Base-by-base conservation (phyloP, 2,113 vertebrate genomes). In the Hyla sarda region DNA sequence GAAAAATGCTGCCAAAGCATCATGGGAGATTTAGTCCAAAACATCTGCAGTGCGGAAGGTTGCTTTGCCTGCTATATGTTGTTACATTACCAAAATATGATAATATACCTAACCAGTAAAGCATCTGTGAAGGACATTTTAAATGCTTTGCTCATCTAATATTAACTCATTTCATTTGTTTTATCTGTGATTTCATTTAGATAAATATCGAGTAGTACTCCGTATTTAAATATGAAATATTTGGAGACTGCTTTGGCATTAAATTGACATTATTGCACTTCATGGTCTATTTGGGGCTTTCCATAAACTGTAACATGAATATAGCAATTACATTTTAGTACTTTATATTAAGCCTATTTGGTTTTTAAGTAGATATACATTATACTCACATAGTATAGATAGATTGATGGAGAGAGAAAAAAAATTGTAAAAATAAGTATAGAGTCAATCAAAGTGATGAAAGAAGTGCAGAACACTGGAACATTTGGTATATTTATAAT, bases 401-500 rank as follows among this genome's bases (percentile, higher is more conserved):
- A 83, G 50, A 74, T 58, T 58, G 12, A 34, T 12, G 69, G 52
- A 41, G 58, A n/a, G 1, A 5, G 7, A 25, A 58, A 37, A 50
- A 65, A 71, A 52, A 13, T 48, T 83, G 48, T 83, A 45, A 45
- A 0, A 82, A 74, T 62, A 34, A 77, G 85, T 85, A 74, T 16
- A 80, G 30, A 85, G 78, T 88, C 71, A 78, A 0, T 58, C 23
- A 16, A 81, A 25, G 5, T 56, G 58, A 87, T 47, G 14, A 79
- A 50, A 72, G 0, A 0, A n/a, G 48, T 73, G 52, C 32, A 74
- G 71, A 83, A 74, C 23, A 82, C 81, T 71, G n/a, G 81, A 82
- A 71, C 45, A 83, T 34, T 83, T 17, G 34, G 82, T 83, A 54
- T 83, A 74, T 83, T 83, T 83, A 83, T 52, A 83, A 74, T 74